These are phyloP conservation scores for Vanessa cardui DNA, from an alignment of 2,888 invertebrate genomes.

Conservation along the genomic window DNA sequence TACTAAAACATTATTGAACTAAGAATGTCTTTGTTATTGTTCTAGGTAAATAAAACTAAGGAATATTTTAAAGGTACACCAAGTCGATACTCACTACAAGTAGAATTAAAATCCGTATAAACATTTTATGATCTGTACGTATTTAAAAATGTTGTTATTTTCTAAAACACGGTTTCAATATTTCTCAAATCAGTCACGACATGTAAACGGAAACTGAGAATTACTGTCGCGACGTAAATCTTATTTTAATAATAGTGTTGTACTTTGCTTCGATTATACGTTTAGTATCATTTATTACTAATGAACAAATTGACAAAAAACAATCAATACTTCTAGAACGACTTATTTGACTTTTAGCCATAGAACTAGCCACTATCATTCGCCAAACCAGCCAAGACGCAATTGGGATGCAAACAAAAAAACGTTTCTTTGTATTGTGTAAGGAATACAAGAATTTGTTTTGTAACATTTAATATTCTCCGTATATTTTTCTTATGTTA, in stretches of 20 bases:
- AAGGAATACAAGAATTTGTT: too few species aligned
- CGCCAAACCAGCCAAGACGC: too few species aligned
- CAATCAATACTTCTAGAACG: too few species aligned
- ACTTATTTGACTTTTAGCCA: too few species aligned
- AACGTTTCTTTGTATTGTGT: too few species aligned
- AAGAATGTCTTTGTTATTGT: too few species aligned
- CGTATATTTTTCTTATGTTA: too few species aligned
- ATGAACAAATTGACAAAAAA: not conserved
- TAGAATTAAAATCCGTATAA: conserved; percentile 22
- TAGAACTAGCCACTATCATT: too few species aligned
- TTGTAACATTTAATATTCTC: too few species aligned
- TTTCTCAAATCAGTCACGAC: conserved; percentile 25
- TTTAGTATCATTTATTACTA: not conserved
- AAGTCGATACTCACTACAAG: conserved; percentile 32
- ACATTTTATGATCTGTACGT: conserved; percentile 20
- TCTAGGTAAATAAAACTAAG: not conserved
- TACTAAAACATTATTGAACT: too few species aligned
- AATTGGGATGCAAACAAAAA: too few species aligned
- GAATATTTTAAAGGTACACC: not conserved
- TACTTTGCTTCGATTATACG: conserved; percentile 10
- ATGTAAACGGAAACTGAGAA: conserved; percentile 39
- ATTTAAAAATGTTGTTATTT: not conserved
- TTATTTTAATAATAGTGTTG: conserved; percentile 23
- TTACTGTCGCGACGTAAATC: conserved; percentile 23
- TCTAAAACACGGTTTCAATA: not conserved